Conservation (phyloP, 2,888 invertebrate species). For the Eugnorisma glareosa region DNA sequence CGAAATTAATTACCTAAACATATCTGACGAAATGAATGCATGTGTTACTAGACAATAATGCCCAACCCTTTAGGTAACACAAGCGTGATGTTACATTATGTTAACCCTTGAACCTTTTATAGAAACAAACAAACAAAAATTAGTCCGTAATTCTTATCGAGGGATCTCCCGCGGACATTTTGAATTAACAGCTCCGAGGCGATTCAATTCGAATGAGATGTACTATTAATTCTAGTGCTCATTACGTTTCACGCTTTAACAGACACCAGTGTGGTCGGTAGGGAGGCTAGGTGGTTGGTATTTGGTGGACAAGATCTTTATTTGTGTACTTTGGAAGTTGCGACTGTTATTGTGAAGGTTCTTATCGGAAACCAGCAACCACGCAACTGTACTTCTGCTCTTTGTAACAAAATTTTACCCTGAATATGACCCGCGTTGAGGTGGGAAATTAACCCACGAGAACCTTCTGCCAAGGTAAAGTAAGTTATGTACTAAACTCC, state of each 20-base stretch:
- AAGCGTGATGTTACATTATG: neutral
- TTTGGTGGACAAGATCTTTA: neutral
- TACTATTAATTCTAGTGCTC: conserved; percentile 76
- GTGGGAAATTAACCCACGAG: no score
- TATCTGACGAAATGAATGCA: neutral
- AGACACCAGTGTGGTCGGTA: conserved; percentile 63
- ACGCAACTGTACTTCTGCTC: neutral
- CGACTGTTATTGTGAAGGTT: neutral
- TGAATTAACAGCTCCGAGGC: conserved; percentile 75
- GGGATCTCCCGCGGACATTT: conserved; percentile 58
- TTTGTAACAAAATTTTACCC: no score
- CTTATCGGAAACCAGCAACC: neutral
- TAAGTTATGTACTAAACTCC: no score
- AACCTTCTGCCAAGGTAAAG: no score
- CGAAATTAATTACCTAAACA: neutral
- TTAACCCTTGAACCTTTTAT: neutral
- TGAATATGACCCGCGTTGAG: no score
- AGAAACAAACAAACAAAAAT: conserved; percentile 64
- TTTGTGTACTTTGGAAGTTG: neutral
- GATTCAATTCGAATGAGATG: conserved; percentile 85
- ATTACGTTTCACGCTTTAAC: conserved; percentile 69
- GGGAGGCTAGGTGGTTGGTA: neutral
- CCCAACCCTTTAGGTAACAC: neutral
- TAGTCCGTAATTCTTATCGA: conserved; percentile 44
- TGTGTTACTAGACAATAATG: neutral